Evolutionary conservation across 2,113 vertebrate species (phyloP), one percentile per base, ranked within the genome.

Genomic region (Dendrocopos noguchii): DNA sequence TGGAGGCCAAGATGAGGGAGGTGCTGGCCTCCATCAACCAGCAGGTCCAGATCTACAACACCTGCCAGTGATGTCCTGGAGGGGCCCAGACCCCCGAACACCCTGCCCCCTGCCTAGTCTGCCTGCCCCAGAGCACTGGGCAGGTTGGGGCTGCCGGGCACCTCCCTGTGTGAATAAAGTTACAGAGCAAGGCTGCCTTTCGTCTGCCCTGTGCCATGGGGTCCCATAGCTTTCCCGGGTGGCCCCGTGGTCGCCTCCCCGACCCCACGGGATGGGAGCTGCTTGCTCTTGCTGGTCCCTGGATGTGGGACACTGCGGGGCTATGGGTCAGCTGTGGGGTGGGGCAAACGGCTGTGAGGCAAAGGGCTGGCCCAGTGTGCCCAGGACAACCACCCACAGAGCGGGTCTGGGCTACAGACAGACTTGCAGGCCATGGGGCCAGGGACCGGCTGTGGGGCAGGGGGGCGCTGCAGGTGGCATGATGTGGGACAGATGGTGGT

Each of bases 1-100:
- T 99, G 85, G 99, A 99, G 94, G 99, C 98, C 97, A 99, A 98
- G 94, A 99, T 99, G 99, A 99, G 98, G 88, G 96, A 94, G 31
- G 99, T 99, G 94, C 98, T 99, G 79, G 97, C 97, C 65, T 98
- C 98, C 87, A 99, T 99, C 97, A 99, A 99, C 97, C 98, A 98
- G 94, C 99, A 99, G 92, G 99, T 99, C 77, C 99, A 99, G 96
- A 99, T 99, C 97, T 99, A 99, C 97, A 99, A 99, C 95, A 99
- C 99, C 15, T 99, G 99, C 96, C 99, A 99, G 97, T 99, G 98
- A 98, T 46, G 1, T 20, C 60, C 61, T 0, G 1, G n/a, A 47
- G 67, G 68, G 64, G 77, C 64, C 27, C 1, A 15, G 9, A 15
- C 6, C 24, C n/a, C 8, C 5, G 8, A 0, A 7, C 57, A 5